A percentile compares a stretch with the other conserved stretches of the same genome.
Conservation (phyloP, 1,140 invertebrate genomes). For the Oryctes rhinoceros region DNA sequence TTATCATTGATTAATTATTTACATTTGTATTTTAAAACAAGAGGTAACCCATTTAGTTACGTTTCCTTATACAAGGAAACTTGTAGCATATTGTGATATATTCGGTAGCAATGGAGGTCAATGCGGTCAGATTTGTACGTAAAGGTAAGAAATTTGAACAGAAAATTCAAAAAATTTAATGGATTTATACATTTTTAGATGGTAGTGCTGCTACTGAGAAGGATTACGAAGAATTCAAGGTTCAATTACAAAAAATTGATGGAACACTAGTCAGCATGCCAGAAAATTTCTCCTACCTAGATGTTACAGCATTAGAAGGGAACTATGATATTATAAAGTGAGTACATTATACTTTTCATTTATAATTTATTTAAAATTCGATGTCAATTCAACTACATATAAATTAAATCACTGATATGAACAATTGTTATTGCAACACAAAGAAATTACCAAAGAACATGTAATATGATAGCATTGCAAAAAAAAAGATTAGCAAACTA, state of each 20-base stretch:
- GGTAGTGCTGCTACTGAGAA: constrained; percentile 45
- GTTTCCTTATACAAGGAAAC: not conserved
- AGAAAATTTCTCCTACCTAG: constrained; percentile 49
- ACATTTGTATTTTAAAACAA: constrained; percentile 2
- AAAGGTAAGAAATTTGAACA: constrained; percentile 40
- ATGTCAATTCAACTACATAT: no score
- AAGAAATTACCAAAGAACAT: not conserved
- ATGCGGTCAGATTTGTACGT: constrained; percentile 35
- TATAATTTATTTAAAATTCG: not conserved
- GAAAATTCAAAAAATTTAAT: not conserved
- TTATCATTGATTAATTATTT: constrained; percentile 16
- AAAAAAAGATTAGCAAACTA: not conserved
- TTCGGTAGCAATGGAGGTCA: constrained; percentile 20
- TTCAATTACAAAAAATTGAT: constrained; percentile 56
- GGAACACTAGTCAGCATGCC: constrained; percentile 51
- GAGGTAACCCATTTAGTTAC: not conserved
- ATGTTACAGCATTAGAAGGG: constrained; percentile 55
- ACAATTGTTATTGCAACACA: not conserved
- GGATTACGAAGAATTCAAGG: constrained; percentile 51
- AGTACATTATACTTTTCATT: constrained; percentile 41
- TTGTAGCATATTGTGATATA: not conserved
- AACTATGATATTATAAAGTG: constrained; percentile 55
- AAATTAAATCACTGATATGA: no score
- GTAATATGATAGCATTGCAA: not conserved
- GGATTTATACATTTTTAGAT: constrained; percentile 42